Base-by-base conservation (phyloP, 2,113 vertebrate genomes). In the Oxyura jamaicensis region DNA sequence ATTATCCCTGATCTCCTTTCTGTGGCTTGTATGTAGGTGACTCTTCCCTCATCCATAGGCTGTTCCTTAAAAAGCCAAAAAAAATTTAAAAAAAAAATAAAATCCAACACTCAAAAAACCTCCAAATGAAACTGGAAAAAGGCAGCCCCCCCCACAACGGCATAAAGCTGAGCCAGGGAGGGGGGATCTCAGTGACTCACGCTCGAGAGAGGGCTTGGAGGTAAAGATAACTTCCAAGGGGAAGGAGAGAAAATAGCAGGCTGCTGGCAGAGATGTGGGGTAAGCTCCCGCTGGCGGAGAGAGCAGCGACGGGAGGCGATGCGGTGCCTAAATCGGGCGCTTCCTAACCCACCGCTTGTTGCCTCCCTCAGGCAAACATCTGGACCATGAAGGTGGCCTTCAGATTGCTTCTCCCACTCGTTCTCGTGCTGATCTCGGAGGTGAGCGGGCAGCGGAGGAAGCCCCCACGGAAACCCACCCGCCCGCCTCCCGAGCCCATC, bases 361-460 rank as follows among this genome's bases (percentile, higher is more conserved):
- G 31, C 42, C 53, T 87, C 75, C 86, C 85, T 18, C 77, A 98
- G 98, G 96, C 83, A 72, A 63, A 58, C 89, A n/a, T 86, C 88
- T 97, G 97, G 97, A 99, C 97, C 97, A 99, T 99, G 99, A 99
- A 97, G 99, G 97, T 96, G 83, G 92, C 97, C 95, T 93, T 97
- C 77, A 97, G 97, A 88, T 97, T 98, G 95, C 91, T 98, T 86
- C 97, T 98, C 90, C 98, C 98, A 5, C 98, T 99, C 69, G 90
- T 96, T 82, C 97, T 99, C 46, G 97, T 98, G 95, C 97, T 99
- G 97, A 96, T 98, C 39, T 97, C 86, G 2, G 95, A 81, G 80
- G 98, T 96, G 60, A 98, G 96, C 93, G 98, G 97, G 88, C 98
- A 98, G 97, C 96, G 94, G 33, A 96, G 96, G 74, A 98, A 98